Evolutionary conservation across 2,113 vertebrate species (phyloP).

Genomic region (Kobus ellipsiprymnus): DNA sequence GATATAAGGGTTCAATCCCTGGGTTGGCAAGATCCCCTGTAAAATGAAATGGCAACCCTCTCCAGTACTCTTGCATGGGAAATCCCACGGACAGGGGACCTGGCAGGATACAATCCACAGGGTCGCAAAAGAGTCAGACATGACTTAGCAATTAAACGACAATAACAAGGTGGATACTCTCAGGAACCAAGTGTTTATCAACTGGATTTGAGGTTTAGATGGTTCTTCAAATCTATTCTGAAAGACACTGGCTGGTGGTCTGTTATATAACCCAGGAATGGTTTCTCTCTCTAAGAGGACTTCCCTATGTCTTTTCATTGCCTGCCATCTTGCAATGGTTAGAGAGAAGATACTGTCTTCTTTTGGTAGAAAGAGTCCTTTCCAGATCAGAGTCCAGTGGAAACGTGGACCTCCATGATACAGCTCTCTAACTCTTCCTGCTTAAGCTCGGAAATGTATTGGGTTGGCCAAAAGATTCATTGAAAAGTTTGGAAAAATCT

Average conservation of each 20-base stretch:
- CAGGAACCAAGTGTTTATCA: neutral
- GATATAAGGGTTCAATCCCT: neutral
- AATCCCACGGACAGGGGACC: neutral
- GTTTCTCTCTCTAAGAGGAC: neutral
- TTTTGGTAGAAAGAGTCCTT: neutral
- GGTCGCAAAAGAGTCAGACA: neutral
- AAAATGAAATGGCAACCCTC: neutral
- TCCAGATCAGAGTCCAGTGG: neutral
- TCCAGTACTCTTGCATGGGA: neutral
- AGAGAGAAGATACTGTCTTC: neutral
- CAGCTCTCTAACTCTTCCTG: neutral
- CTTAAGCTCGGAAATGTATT: neutral
- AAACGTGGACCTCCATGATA: neutral
- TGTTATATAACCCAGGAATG: neutral
- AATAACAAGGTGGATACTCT: neutral
- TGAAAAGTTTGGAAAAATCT: neutral
- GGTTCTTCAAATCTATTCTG: neutral
- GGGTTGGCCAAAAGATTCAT: neutral
- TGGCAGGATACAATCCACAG: neutral
- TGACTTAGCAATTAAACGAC: neutral
- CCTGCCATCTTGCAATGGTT: neutral
- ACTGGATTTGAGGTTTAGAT: neutral
- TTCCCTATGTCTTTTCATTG: neutral
- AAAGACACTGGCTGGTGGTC: neutral
- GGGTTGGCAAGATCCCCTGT: neutral